phyloP scores from a whole-genome alignment of 2,888 invertebrate genomes.

The Andrena flavipes region DNA sequence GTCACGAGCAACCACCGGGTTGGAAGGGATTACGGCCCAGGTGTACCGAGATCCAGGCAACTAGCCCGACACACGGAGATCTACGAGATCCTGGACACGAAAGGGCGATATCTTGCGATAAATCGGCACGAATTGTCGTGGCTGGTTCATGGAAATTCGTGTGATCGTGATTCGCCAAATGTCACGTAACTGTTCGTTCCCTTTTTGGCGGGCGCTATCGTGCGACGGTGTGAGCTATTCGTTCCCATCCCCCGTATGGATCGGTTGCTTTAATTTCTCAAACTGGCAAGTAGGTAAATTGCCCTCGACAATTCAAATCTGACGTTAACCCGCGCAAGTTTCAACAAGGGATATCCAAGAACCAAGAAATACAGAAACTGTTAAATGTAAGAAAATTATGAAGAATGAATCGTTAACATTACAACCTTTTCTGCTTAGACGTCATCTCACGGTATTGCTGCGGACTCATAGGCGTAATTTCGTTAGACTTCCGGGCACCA shows the following conservation, averaged over 20 bases:
- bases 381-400: background rate
- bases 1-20: slow-evolving; percentile 24
- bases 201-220: background rate
- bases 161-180: slow-evolving; percentile 40
- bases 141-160: slow-evolving; percentile 19
- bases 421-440: no score
- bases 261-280: no score
- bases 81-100: slow-evolving; percentile 8
- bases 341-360: background rate
- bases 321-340: no score
- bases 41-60: background rate
- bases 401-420: no score
- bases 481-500: background rate
- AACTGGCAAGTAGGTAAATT: no score
- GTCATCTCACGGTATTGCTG: background rate
- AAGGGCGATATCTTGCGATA: slow-evolving; percentile 25
- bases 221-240: background rate
- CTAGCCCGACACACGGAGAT: slow-evolving; percentile 3
- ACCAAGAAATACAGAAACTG: no score
- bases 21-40: slow-evolving; percentile 5
- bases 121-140: slow-evolving; percentile 17
- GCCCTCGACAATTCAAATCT: no score
- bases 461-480: background rate
- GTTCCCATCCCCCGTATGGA: background rate
- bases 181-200: slow-evolving; percentile 32